These are phyloP conservation scores for Condylostylus longicornis DNA, from an alignment of 1,140 invertebrate genomes.

Conservation along the genomic window DNA sequence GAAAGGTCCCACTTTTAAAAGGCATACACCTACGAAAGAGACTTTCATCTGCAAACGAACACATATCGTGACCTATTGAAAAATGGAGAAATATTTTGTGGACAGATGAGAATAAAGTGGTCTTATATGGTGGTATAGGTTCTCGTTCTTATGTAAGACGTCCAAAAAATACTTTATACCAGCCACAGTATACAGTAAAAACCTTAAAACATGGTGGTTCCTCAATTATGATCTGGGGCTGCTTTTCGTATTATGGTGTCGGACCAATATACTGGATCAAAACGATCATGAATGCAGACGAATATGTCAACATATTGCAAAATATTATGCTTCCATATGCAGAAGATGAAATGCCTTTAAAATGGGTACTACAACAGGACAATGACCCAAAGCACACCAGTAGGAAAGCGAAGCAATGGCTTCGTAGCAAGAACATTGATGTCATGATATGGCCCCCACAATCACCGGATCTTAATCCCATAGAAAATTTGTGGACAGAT, in stretches of 20 bases:
- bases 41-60: slow-evolving; percentile 5
- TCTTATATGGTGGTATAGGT: slow-evolving; percentile 7
- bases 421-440: slow-evolving; percentile 9
- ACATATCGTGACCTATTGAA: slow-evolving; percentile 1
- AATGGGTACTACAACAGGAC: slow-evolving; percentile 17
- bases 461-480: slow-evolving; percentile 24
- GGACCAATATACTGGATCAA: slow-evolving; percentile 11
- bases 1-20: slow-evolving; percentile 5
- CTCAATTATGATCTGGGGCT: slow-evolving; percentile 15
- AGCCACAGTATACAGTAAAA: slow-evolving; percentile 10
- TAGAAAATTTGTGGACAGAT: slow-evolving; percentile 21
- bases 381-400: slow-evolving; percentile 20
- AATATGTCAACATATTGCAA: slow-evolving; percentile 13
- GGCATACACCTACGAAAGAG: slow-evolving; percentile 1
- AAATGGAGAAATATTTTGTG: slow-evolving; percentile 9
- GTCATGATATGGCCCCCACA: slow-evolving; percentile 20
- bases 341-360: slow-evolving; percentile 14
- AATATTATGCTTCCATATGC: slow-evolving; percentile 13
- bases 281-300: slow-evolving; percentile 9
- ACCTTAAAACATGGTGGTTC: slow-evolving; percentile 17
- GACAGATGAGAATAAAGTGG: slow-evolving; percentile 7
- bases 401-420: slow-evolving; percentile 9
- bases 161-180: slow-evolving; percentile 5
- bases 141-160: slow-evolving; percentile 8
- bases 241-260: slow-evolving; percentile 12